Evolutionary conservation across 1,140 invertebrate genomes (phyloP), one percentile per base, ranked within the genome.

Genomic region (Magallana gigas): DNA sequence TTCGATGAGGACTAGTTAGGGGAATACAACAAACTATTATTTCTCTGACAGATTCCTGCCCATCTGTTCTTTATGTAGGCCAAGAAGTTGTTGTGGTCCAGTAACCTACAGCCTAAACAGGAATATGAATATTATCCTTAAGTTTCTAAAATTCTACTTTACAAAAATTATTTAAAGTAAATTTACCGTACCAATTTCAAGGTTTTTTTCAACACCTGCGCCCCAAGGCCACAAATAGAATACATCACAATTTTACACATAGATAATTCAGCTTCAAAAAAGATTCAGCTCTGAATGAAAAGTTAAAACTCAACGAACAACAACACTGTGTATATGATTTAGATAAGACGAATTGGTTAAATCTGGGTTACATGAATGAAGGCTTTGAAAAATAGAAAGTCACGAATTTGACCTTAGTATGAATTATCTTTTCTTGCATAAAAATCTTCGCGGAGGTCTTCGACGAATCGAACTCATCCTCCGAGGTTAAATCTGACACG

Each of bases 401-500:
- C 68, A 76, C 68, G 68, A 76, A 23, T 76, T 76, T 76, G 68
- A 18, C 23, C 68, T 29, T 76, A 29, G 68, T 76, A 76, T 76
- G 68, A 76, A 29, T 76, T 76, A 76, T 76, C 68, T 36, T 76
- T 76, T 29, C 68, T 76, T 76, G 23, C 36, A 76, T 76, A 76
- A 36, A 76, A 76, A 76, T 76, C 68, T 76, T 76, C 68, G 6
- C 9, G 68, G 68, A 29, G 68, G 68, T 76, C 68, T 76, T 76
- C 68, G 18, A 76, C 36, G 68, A 76, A 76, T 76, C 68, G 68
- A 76, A 76, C 68, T 76, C 68, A 29, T 76, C 68, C 29, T 76
- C 11, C 23, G 18, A 36, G 68, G 68, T 76, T 76, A 23, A 76
- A 76, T 76, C 68, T 76, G 68, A 76, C 68, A 76, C 68, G 68